Base-by-base conservation (phyloP, 2,888 invertebrate species). In the Suillia variegata region DNA sequence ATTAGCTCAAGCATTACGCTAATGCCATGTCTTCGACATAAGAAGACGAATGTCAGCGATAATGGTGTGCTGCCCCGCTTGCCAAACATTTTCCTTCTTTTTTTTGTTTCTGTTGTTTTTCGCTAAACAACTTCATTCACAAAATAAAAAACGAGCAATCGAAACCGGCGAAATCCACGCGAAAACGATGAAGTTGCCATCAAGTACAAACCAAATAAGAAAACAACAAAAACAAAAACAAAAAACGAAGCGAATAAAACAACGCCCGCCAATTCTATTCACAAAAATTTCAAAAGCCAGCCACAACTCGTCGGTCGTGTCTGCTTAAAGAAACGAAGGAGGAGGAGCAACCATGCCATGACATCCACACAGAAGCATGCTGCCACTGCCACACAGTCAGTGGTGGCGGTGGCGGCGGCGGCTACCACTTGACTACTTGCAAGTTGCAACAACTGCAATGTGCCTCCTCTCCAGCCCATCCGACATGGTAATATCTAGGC, bases 81-180 rank as follows among this genome's bases (percentile, higher is more conserved):
- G 66, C 63, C 67, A 24, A 48, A 34, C 6, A 22, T 2, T 21
- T 34, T 21, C 31, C 65, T 62, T 12, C n/a, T n/a, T n/a, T n/a
- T n/a, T n/a, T n/a, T n/a, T n/a, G n/a, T n/a, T n/a, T 20, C 48
- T 34, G 17, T 52, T n/a, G 18, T 6, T 20, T 17, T n/a, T 15
- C 48, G n/a, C n/a, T 66, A 68, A 75, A 73, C 73, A 73, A 75
- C 73, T 73, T 73, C 75, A 73, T 73, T 73, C 75, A 75, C 74
- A 75, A 73, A 73, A 75, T n/a, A n/a, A n/a, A n/a, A n/a, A n/a
- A n/a, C n/a, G n/a, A n/a, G n/a, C n/a, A n/a, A n/a, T n/a, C n/a
- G n/a, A n/a, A n/a, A 73, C 69, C 47, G 26, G 34, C 49, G 33
- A 55, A 48, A 22, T 26, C 45, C 45, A 13, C 38, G 15, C 6